Evolutionary conservation across 2,797 vertebrate species (phyloP), one percentile per base, ranked within the genome.

Genomic region (Mormyrops attenuatus): DNA sequence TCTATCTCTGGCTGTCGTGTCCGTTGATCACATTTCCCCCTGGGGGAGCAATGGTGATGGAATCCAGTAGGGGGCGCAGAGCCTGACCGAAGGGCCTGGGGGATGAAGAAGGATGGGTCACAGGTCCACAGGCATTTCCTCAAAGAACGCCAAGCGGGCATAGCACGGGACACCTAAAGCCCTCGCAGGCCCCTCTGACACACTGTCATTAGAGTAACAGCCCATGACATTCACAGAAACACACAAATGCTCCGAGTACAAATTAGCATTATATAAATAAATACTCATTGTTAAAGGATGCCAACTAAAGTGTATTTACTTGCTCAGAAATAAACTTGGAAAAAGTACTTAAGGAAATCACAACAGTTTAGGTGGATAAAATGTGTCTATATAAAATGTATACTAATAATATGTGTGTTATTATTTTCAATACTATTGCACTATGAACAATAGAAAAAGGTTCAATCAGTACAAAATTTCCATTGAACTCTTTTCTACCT

Each of bases 31-130:
- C 95, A 94, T 92, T 97, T 92, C 97, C 97, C 92, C 97, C 97
- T 0, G 97, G 96, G 88, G 97, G 96, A 90, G 96, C 96, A 92
- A 99, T 96, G 92, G 94, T 94, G 89, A 98, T 94, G 91, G 97
- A 97, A 90, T 98, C 97, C 95, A 99, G 94, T 47, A 98, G 90
- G 15, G 97, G 98, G 91, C 96, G 96, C 91, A 99, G 96, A 44
- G 96, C 96, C 95, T 98, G 98, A 95, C 98, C 98, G 90, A 99
- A 98, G 38, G 98, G 98, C 93, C 98, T 99, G 93, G 8, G 90
- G 91, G 89, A 90, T 89, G 92, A 92, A 93, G 30, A 93, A 90
- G 26, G 50, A n/a, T 38, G 53, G 5, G 47, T 86, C 53, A 69
- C 55, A 66, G 49, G 53, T 55, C 30, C 34, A 41, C 47, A 85